These are phyloP conservation scores for Druceiella hillmani DNA, from an alignment of 2,888 invertebrate species.

Conservation along the genomic window DNA sequence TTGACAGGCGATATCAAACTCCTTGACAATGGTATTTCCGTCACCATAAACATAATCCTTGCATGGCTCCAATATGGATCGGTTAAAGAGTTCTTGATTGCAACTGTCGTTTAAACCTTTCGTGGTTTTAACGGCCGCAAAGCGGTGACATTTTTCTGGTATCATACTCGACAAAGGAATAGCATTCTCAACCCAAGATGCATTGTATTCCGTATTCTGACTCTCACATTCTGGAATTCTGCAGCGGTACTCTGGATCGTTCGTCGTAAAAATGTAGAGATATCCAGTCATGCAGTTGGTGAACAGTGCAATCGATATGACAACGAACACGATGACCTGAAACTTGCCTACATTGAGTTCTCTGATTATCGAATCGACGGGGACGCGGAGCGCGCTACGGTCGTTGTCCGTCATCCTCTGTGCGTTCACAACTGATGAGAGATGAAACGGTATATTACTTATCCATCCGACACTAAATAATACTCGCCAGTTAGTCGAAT, in stretches of 20 bases:
- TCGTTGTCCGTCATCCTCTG: too few relatives aligned
- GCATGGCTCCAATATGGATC: neutral
- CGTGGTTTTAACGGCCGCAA: too few relatives aligned
- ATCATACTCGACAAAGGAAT: neutral
- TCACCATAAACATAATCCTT: neutral
- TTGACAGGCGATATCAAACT: conserved; percentile 44
- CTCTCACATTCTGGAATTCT: neutral
- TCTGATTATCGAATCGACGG: neutral
- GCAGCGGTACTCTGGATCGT: conserved; percentile 1
- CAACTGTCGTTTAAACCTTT: too few relatives aligned
- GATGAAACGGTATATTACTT: too few relatives aligned
- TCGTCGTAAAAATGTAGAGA: neutral
- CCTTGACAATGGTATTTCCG: neutral
- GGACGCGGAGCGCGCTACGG: too few relatives aligned
- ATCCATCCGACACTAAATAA: too few relatives aligned
- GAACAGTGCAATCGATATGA: neutral
- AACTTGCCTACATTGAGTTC: conserved; percentile 2
- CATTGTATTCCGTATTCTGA: neutral
- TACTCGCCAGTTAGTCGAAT: too few relatives aligned
- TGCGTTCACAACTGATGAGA: too few relatives aligned
- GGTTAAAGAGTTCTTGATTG: too few relatives aligned
- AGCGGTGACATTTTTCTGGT: neutral
- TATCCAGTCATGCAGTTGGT: neutral
- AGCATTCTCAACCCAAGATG: neutral
- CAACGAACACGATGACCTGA: neutral